These are phyloP conservation scores for Xestoiulus laeticollis DNA, from an alignment of 2,888 invertebrate genomes.

Conservation along the genomic window DNA sequence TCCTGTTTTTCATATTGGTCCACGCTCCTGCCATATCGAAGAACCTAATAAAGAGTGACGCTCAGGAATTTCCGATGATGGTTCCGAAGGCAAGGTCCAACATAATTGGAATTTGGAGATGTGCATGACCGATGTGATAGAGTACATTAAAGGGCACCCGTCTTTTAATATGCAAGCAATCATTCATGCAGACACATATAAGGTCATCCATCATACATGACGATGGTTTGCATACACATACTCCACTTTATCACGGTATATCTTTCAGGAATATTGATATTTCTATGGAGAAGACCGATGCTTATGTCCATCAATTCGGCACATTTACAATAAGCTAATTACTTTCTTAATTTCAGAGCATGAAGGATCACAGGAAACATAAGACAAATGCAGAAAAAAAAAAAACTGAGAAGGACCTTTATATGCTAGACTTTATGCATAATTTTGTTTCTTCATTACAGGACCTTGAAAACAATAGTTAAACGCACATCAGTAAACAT, in stretches of 20 bases:
- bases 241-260: slow-evolving; percentile 21
- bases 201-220: slow-evolving; percentile 29
- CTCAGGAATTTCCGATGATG: slow-evolving; percentile 44
- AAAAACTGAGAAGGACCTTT: not conserved
- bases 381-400: not conserved
- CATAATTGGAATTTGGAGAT: slow-evolving; percentile 37
- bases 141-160: slow-evolving; percentile 25
- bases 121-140: slow-evolving; percentile 34
- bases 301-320: not conserved
- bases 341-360: not conserved
- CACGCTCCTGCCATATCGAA: not conserved
- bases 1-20: slow-evolving; percentile 37
- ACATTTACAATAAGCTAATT: slow-evolving; percentile 15
- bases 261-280: slow-evolving; percentile 20
- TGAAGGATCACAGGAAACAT: not conserved
- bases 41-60: slow-evolving; percentile 48
- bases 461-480: too few species aligned
- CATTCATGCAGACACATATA: slow-evolving; percentile 34
- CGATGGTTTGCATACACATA: slow-evolving; percentile 37
- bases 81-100: slow-evolving; percentile 30
- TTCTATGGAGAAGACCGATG: not conserved
- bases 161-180: slow-evolving; percentile 37
- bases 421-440: not conserved
- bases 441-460: too few species aligned
- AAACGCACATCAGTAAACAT: too few species aligned